Base-by-base conservation (phyloP, 2,797 vertebrate species). In the Cuculus canorus region DNA sequence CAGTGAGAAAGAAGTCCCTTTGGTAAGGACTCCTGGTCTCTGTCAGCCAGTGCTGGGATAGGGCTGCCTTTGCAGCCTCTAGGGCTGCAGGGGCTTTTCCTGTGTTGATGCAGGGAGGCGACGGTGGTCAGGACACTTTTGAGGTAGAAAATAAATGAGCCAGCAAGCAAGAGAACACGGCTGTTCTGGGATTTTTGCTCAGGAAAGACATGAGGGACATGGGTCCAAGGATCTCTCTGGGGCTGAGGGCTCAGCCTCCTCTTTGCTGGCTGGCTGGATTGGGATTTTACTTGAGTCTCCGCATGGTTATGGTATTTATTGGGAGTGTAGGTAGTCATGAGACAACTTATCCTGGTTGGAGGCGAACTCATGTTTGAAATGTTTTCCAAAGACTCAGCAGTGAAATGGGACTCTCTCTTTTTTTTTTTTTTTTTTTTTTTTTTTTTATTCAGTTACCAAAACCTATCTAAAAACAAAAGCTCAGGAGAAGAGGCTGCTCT, bases 81-180 rank as follows among this genome's bases (percentile, higher is more conserved):
- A 48, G n/a, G 27, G n/a, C 66, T 61, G 25, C 0, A 0, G 50
- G 39, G 73, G 8, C 33, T 92, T 87, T 86, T 79, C 45, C 39
- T 10, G 54, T 47, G 3, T 79, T 41, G 61, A 30, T 25, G 24
- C 39, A 3, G 0, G 39, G 56, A 61, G 68, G 14, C 24, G 27
- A 2, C 0, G 0, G 27, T 2, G 5, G 48, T 59, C 48, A 23
- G 64, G 65, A 61, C 4, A 2, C 25, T 81, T 48, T 17, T 23
- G 45, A 82, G 50, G 25, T 8, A 81, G 53, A 75, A 56, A 32
- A 43, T 15, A 61, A 73, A 78, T 0, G 2, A 92, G 14, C 16
- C 4, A 5, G 11, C 56, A 61, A 45, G 25, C 32, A 59, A 80
- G 28, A 6, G 15, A 70, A 66, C 37, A 27, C 7, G 24, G 30